Evolutionary conservation across 2,888 invertebrate species (phyloP), one percentile per base, ranked within the genome.

Genomic region (Chaetoderma sp.): DNA sequence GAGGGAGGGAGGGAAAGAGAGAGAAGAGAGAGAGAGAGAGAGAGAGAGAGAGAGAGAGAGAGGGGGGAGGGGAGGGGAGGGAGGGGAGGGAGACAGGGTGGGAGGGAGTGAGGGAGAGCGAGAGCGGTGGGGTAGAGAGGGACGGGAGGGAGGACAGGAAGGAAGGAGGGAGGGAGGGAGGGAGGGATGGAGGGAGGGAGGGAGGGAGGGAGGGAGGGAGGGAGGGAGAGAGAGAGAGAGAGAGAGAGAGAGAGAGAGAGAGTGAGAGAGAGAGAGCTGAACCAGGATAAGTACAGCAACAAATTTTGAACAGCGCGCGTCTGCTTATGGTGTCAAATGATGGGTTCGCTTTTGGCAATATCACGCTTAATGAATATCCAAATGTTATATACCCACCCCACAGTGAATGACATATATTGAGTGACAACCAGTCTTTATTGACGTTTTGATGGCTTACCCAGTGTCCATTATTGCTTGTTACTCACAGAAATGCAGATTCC

Each of bases 81-180:
- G 23, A 42, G 23, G 49, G 18, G 47, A 21, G 56, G n/a, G 49
- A n/a, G n/a, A n/a, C n/a, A n/a, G n/a, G n/a, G n/a, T n/a, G n/a
- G n/a, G n/a, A n/a, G n/a, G n/a, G n/a, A 21, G 55, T 30, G 21
- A 10, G 42, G 25, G 44, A 16, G 36, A 16, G 33, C 18, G 25
- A 32, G 45, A 44, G 36, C 39, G 50, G 33, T 13, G 33, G 50
- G 44, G 25, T 42, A 23, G 28, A 45, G 27, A 39, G n/a, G n/a
- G n/a, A n/a, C n/a, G n/a, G n/a, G n/a, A n/a, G n/a, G n/a, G n/a
- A n/a, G n/a, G n/a, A n/a, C 33, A 32, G 42, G 42, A 60, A 52
- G 50, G 49, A 52, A 42, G 54, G 57, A 64, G 42, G 32, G 33
- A 59, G 59, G 56, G 30, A 55, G 42, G 59, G 52, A 66, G 52